These are phyloP conservation scores for Gallinago nigripennis DNA, from an alignment of 2,797 vertebrate genomes.

Conservation along the genomic window DNA sequence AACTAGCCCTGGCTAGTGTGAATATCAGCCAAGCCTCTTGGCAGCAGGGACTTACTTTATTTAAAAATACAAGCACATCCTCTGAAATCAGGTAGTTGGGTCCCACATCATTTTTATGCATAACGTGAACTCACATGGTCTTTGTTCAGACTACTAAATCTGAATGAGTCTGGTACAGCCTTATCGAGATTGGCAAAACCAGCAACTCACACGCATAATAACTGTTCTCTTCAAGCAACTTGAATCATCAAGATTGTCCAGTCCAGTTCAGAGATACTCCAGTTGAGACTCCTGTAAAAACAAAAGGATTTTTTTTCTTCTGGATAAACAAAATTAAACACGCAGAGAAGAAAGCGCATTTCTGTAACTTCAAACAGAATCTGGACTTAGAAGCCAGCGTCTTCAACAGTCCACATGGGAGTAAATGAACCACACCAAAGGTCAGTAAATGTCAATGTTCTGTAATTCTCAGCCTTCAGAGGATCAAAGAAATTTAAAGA, in stretches of 20 bases:
- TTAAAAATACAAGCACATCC: neutral
- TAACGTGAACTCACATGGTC: neutral
- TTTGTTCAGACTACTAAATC: neutral
- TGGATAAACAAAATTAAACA: neutral
- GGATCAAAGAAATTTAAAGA: neutral
- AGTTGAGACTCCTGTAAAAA: neutral
- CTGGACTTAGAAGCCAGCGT: neutral
- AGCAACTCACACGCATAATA: rapidly evolving
- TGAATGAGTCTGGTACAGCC: neutral
- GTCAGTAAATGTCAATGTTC: neutral
- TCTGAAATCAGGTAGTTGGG: neutral
- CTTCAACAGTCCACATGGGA: neutral
- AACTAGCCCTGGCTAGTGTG: neutral
- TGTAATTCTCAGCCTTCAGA: neutral
- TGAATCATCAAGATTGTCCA: neutral
- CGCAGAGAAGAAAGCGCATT: neutral
- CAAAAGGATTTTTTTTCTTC: neutral
- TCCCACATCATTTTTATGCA: neutral
- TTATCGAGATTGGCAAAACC: rapidly evolving
- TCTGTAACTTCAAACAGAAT: neutral
- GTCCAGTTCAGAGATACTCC: neutral
- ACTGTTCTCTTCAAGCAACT: neutral
- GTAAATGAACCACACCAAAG: neutral
- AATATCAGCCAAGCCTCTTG: neutral
- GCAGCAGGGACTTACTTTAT: neutral